phyloP scores from a whole-genome alignment of 2,888 invertebrate genomes.

The Parnassius glacialis region DNA sequence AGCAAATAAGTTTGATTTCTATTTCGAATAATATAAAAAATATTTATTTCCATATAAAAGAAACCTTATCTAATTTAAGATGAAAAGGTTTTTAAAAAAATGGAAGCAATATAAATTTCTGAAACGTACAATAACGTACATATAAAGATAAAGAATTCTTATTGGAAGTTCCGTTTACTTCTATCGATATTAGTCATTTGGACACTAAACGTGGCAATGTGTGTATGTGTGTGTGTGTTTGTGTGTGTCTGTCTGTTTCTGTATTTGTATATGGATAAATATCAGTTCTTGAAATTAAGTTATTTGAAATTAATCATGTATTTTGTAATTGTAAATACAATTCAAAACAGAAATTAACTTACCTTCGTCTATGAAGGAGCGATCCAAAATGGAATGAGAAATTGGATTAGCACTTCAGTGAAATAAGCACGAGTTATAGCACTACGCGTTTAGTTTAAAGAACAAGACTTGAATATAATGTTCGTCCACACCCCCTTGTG shows the following conservation, averaged over 20 bases:
- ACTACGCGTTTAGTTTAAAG: slow-evolving; percentile 65
- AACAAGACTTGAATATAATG: slow-evolving; percentile 51
- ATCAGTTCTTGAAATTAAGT: too few species aligned
- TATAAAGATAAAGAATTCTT: too few species aligned
- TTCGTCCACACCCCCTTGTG: slow-evolving; percentile 49
- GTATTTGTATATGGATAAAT: too few species aligned
- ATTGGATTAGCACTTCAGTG: slow-evolving; percentile 74
- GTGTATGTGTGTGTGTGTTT: slow-evolving; percentile 2
- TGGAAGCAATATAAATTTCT: too few species aligned
- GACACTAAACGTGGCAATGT: slow-evolving; percentile 1
- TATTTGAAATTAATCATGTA: too few species aligned
- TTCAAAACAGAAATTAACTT: slow-evolving; percentile 40
- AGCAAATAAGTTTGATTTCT: too few species aligned
- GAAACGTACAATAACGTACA: too few species aligned
- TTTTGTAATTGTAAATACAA: too few species aligned
- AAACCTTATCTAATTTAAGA: too few species aligned
- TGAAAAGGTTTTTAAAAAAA: too few species aligned
- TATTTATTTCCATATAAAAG: too few species aligned
- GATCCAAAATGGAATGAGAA: slow-evolving; percentile 75
- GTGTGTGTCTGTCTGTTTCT: not conserved
- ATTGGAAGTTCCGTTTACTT: slow-evolving; percentile 2
- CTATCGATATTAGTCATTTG: slow-evolving; percentile 20
- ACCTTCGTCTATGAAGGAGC: slow-evolving; percentile 61
- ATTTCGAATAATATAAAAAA: too few species aligned
- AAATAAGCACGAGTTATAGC: slow-evolving; percentile 73